Base-by-base conservation (phyloP, 2,113 vertebrate genomes). In the Caranx ignobilis region DNA sequence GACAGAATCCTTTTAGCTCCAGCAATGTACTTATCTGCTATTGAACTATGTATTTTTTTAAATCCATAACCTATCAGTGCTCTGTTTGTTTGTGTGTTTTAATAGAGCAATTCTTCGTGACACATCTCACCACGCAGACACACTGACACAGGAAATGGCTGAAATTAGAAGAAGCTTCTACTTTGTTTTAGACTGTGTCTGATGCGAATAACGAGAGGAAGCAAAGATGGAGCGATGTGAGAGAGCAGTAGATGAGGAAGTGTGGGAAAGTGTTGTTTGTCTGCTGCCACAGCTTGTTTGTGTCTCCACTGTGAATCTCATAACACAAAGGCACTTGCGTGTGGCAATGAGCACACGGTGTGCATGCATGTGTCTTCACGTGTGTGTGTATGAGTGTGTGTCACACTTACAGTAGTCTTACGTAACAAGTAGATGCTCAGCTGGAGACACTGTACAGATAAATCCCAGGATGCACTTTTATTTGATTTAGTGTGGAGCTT, bases 231-330 rank as follows among this genome's bases (percentile, higher is more conserved):
- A 91, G 82, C 37, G 78, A 84, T 81, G 85, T 77, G 81, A 85
- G 72, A 69, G 74, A 89, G 71, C 55, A 79, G 82, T 75, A 89
- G 82, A 87, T 34, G 85, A 62, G 54, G 64, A 85, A 35, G 62
- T 87, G 83, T 56, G 78, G 73, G 63, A 80, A 88, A 83, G 77
- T 59, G 77, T 87, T 89, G 90, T 90, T 91, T 92, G 85, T 86
- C 86, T 84, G 82, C 80, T 87, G 87, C 86, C 87, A 82, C 82
- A 69, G 82, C 78, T 84, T 80, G 73, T 90, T 91, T 91, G 83
- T 80, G 78, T 87, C 84, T 79, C 81, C 75, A n/a, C 47, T 75
- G 61, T 63, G 87, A 81, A 73, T 82, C 85, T 89, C 65, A 88
- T 71, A 83, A 77, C 73, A 59, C 34, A 11, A 60, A 74, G 60